These are phyloP conservation scores for Vollenhovia emeryi DNA, from an alignment of 1,140 invertebrate genomes.

Conservation along the genomic window DNA sequence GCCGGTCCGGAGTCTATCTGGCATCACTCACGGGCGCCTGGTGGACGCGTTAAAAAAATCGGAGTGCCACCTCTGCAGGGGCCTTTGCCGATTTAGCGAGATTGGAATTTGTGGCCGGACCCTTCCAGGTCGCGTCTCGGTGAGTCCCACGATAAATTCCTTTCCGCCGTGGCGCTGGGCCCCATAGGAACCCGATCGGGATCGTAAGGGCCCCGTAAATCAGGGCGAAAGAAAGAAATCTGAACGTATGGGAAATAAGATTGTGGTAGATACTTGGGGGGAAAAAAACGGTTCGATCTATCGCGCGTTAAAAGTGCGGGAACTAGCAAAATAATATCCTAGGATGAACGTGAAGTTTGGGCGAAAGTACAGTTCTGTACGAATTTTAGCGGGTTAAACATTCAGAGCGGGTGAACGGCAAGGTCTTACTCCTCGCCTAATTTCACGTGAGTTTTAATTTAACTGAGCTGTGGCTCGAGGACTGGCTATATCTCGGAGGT, in stretches of 20 bases:
- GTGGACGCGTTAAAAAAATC: constrained; percentile 46
- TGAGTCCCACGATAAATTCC: constrained; percentile 43
- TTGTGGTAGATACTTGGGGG: neutral
- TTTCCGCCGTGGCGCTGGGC: neutral
- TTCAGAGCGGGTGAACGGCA: neutral
- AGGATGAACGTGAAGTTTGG: neutral
- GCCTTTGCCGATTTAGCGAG: constrained; percentile 29
- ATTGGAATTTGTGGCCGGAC: constrained; percentile 41
- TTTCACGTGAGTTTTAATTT: neutral
- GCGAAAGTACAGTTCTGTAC: neutral
- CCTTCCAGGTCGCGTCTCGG: constrained; percentile 32
- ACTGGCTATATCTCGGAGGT: neutral
- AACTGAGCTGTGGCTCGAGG: neutral
- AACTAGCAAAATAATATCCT: neutral
- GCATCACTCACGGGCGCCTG: constrained; percentile 12
- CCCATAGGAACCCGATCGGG: neutral
- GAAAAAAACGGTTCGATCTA: neutral
- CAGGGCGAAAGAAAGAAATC: neutral
- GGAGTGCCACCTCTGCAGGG: constrained; percentile 41
- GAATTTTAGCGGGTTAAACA: neutral
- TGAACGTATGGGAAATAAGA: neutral
- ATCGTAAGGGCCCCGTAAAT: constrained; percentile 3
- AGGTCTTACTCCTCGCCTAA: neutral
- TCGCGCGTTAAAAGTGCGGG: neutral
- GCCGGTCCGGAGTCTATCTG: constrained; percentile 18